These are phyloP conservation scores for Crioceris asparagi DNA, from an alignment of 2,888 invertebrate species.

Conservation along the genomic window DNA sequence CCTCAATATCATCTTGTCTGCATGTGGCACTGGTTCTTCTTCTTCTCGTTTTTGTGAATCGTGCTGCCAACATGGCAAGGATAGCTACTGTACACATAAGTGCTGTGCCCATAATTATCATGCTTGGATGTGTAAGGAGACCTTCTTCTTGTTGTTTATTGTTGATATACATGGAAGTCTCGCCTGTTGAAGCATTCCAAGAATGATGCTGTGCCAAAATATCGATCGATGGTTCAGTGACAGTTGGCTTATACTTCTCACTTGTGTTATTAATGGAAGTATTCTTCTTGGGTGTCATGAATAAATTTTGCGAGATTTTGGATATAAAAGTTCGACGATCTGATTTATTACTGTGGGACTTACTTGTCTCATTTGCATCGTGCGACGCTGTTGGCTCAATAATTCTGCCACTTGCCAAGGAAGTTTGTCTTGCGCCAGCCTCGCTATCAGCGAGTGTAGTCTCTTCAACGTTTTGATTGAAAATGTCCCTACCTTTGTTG, in stretches of 20 bases:
- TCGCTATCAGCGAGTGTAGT: too few species aligned
- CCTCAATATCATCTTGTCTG: constrained; percentile 45
- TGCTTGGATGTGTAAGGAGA: constrained; percentile 42
- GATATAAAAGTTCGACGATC: constrained; percentile 10
- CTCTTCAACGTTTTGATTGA: too few species aligned
- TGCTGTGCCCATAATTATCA: constrained; percentile 46
- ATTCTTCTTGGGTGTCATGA: constrained; percentile 10
- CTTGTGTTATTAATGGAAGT: constrained; percentile 5
- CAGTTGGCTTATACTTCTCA: constrained; percentile 5
- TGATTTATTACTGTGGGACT: constrained; percentile 15
- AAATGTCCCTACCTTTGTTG: too few species aligned
- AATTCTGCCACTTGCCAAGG: too few species aligned
- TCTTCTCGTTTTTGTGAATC: constrained; percentile 35
- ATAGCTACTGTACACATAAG: constrained; percentile 46
- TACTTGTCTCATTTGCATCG: constrained; percentile 18
- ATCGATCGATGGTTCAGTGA: constrained; percentile 9
- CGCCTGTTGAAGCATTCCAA: constrained; percentile 25
- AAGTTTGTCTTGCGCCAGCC: too few species aligned
- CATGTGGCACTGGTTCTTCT: constrained; percentile 24
- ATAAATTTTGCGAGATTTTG: constrained; percentile 18
- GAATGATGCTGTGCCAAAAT: constrained; percentile 17
- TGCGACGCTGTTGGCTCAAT: background rate
- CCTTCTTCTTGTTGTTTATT: constrained; percentile 2
- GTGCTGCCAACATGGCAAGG: constrained; percentile 39
- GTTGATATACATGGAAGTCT: constrained; percentile 29